Conservation (phyloP, 2,113 vertebrate species). For the Indri indri region DNA sequence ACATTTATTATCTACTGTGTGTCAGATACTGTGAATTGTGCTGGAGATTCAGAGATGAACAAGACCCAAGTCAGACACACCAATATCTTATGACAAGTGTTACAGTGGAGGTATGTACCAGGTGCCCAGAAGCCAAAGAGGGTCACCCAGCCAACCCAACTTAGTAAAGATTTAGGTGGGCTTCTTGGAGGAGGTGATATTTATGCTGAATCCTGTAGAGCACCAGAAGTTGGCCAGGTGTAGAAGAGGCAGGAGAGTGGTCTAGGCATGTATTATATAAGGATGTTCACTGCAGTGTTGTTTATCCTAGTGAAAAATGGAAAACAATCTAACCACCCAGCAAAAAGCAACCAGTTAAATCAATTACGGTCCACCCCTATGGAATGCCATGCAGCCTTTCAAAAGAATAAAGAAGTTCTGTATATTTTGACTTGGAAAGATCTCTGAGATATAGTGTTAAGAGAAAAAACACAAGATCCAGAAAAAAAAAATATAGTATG, state of each 20-base stretch:
- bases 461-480: not conserved
- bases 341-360: not conserved
- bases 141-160: not conserved
- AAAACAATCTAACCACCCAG: not conserved
- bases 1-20: not conserved
- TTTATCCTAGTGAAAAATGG: not conserved
- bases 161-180: not conserved
- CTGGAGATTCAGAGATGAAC: not conserved
- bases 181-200: not conserved
- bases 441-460: not conserved
- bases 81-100: rapidly evolving
- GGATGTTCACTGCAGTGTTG: not conserved
- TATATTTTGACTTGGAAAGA: not conserved
- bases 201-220: not conserved
- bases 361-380: too few relatives aligned
- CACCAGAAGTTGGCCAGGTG: not conserved
- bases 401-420: not conserved
- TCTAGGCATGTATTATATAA: too few relatives aligned
- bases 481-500: not conserved
- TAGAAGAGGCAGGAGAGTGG: not conserved
- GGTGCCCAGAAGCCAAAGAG: not conserved
- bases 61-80: not conserved
- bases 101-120: rapidly evolving
- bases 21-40: too few relatives aligned
- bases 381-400: not conserved